A percentile compares a stretch with the other conserved stretches of the same genome.
Conservation (phyloP, 2,113 vertebrate genomes). For the Bagarius yarrelli region DNA sequence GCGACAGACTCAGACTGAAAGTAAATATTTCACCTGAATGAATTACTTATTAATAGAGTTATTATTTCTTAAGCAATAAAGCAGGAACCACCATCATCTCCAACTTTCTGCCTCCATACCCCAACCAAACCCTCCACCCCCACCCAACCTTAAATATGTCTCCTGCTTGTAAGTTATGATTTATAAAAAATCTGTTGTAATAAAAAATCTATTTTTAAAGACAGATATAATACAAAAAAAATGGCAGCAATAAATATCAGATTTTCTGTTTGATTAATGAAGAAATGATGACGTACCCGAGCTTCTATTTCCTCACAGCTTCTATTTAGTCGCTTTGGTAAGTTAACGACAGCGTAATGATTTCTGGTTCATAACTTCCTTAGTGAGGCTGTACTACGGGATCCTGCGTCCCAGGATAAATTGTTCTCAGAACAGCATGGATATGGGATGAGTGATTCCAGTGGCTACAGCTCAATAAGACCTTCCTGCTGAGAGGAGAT, state of each 20-base stretch:
- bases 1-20: background rate
- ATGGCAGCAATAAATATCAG: background rate
- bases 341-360: constrained; percentile 13
- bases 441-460: constrained; percentile 13
- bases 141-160: background rate
- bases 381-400: background rate
- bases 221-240: background rate
- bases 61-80: background rate
- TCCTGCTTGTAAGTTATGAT: background rate
- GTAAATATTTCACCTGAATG: background rate
- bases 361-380: background rate
- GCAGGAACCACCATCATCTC: background rate
- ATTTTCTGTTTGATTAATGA: background rate
- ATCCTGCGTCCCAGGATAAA: constrained; percentile 12
- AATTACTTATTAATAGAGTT: background rate
- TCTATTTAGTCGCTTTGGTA: background rate
- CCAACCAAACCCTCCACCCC: background rate
- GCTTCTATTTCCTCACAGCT: background rate
- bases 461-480: constrained; percentile 20
- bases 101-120: too few species aligned
- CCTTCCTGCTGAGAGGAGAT: constrained; percentile 38
- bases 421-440: constrained; percentile 34
- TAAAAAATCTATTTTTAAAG: background rate
- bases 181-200: background rate
- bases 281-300: background rate